Base-by-base conservation (phyloP, 1,140 invertebrate species). In the Drosophila arawakana region DNA sequence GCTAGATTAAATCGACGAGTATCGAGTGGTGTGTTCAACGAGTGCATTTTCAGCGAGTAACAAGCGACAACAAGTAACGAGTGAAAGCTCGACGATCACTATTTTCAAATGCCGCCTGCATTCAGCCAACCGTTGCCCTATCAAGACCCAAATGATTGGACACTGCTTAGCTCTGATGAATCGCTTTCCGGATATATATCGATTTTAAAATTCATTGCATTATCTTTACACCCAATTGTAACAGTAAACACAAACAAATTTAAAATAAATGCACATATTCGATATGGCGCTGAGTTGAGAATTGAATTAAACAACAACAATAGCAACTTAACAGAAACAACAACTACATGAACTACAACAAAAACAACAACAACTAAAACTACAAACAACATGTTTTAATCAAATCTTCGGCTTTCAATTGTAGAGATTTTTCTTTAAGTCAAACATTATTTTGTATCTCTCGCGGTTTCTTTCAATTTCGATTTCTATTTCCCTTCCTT, bases 381-480 rank as follows among this genome's bases (percentile, higher is more conserved):
- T 15, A 46, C 41, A 25, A 30, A 55, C 34, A 54, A 63, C 25
- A 11, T 30, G 25, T 63, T 63, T 58, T 58, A 41, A 71, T 37
- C 52, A 34, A 59, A 58, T 68, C 63, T 68, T 60, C 57, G 55
- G 57, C 65, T 73, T 73, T 73, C 65, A 55, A 68, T 68, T 73
- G 71, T 61, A 73, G 65, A 68, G 71, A 41, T 18, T 73, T 18
- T 73, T 52, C 49, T 49, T 47, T 39, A 47, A 18, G 25, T 46
- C 30, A 25, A 30, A 30, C 25, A 30, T 30, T 30, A 30, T 30
- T 30, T 30, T 30, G 25, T 30, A 35, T 44, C 35, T 66, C 25
- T 58, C 10, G 10, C 54, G 25, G 21, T 52, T 21, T 61, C n/a
- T 15, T 50, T 58, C 2, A 6, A 35, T 21, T 39, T 49, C 18